Percentiles rank a stretch among this genome's conserved stretches.
Conservation (phyloP, 2,113 vertebrate genomes). For the Nycticorax nycticorax region DNA sequence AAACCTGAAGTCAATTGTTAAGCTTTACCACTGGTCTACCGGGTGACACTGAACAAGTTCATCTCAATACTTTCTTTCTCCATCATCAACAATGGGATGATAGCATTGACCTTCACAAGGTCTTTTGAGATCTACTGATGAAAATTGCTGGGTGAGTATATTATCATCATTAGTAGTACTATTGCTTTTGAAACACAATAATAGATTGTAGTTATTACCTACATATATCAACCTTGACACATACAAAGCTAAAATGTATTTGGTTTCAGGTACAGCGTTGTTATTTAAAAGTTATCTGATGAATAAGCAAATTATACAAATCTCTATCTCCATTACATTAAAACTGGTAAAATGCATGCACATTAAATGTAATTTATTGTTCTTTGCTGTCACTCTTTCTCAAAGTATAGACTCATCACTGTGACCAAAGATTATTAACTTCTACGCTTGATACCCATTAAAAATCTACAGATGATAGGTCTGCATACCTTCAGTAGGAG, state of each 20-base stretch:
- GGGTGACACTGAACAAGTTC: neutral
- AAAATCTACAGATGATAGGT: neutral
- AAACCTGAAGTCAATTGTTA: neutral
- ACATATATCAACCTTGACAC: neutral
- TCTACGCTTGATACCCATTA: neutral
- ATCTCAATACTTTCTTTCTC: neutral
- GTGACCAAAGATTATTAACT: neutral
- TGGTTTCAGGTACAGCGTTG: neutral
- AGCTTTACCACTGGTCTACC: neutral
- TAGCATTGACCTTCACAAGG: neutral
- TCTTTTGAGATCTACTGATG: neutral
- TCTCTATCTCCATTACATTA: neutral
- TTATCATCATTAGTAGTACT: neutral
- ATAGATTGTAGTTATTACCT: neutral
- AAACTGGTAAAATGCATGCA: neutral
- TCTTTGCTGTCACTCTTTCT: neutral
- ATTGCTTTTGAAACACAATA: neutral
- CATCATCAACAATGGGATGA: neutral
- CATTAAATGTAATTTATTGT: neutral
- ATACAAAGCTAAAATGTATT: neutral
- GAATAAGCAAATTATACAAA: neutral
- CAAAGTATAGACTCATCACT: neutral
- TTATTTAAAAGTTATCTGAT: neutral
- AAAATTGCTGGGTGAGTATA: neutral
- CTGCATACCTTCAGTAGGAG: neutral